Evolutionary conservation across 2,113 vertebrate genomes (phyloP).

Genomic region (Podarcis raffonei): DNA sequence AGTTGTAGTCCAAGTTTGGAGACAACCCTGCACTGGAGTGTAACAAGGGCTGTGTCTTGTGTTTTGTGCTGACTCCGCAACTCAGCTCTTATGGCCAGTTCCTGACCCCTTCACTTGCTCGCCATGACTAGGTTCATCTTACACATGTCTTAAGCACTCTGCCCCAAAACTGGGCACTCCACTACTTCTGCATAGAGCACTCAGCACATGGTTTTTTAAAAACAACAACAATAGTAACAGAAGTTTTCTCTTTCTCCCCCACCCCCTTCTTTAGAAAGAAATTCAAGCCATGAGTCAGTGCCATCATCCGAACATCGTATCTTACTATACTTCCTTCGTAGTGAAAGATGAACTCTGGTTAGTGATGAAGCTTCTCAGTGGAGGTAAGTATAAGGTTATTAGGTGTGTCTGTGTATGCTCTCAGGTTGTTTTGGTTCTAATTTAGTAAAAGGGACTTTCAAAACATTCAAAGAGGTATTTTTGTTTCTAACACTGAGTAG

Average conservation of each 20-base stretch:
- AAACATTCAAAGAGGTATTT: background rate
- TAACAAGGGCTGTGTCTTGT: background rate
- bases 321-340: slow-evolving; percentile 96
- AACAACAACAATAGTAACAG: background rate
- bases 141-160: background rate
- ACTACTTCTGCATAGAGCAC: background rate
- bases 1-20: no score
- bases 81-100: background rate
- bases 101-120: background rate
- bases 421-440: background rate
- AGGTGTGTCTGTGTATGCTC: background rate
- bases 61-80: background rate
- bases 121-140: background rate
- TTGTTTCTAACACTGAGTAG: background rate
- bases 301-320: slow-evolving; percentile 95
- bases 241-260: slow-evolving; percentile 22
- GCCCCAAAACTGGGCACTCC: no score
- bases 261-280: slow-evolving; percentile 87
- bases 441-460: background rate
- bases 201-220: accelerated
- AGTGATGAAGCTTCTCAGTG: slow-evolving; percentile 96
- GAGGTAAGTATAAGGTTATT: slow-evolving; percentile 81
- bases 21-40: no score
- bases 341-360: slow-evolving; percentile 98
- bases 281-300: slow-evolving; percentile 99